Base-by-base conservation (phyloP, 1,140 invertebrate species). In the Rhynchophorus ferrugineus region DNA sequence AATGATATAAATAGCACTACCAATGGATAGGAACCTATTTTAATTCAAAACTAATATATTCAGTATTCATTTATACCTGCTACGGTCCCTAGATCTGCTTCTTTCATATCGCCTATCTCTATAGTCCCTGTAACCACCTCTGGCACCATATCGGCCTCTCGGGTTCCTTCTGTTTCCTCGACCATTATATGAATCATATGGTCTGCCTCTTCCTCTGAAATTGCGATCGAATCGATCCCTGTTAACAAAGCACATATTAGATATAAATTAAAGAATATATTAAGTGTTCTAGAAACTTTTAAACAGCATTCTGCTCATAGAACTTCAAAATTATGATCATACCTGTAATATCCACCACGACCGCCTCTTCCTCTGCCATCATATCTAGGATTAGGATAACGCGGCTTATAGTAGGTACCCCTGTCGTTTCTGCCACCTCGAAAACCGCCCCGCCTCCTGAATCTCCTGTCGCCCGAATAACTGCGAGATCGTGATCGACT, bases 371-470 rank as follows among this genome's bases (percentile, higher is more conserved):
- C 47, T 59, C 70, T 71, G 6, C 71, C 70, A 60, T 75, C 73
- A 35, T 73, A 76, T 43, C 70, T 73, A 11, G 70, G 66, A 35
- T 64, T 62, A 44, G 64, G 81, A 73, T 85, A 86, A 18, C 83
- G 73, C 0, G 83, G 83, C 56, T 83, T 81, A 67, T 86, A 86
- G 62, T 86, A 86, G 0, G 83, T 86, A 35, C 83, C 83, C 11
- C 83, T 75, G 59, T 84, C 82, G 56, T 81, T 83, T 49, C 46
- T 16, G 21, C 69, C 75, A 59, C 68, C 77, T 49, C 76, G 69
- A 69, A 75, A 77, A 54, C 43, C 72, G 36, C 76, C 76, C 14
- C 76, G 69, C 1, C 74, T 50, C 7, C 55, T 45, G 37, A 66
- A 63, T 9, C 73, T 73, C 46, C 80, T 68, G 24, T 84, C 80